Evolutionary conservation across 2,797 vertebrate genomes (phyloP).

Genomic region (Pipistrellus nathusii): DNA sequence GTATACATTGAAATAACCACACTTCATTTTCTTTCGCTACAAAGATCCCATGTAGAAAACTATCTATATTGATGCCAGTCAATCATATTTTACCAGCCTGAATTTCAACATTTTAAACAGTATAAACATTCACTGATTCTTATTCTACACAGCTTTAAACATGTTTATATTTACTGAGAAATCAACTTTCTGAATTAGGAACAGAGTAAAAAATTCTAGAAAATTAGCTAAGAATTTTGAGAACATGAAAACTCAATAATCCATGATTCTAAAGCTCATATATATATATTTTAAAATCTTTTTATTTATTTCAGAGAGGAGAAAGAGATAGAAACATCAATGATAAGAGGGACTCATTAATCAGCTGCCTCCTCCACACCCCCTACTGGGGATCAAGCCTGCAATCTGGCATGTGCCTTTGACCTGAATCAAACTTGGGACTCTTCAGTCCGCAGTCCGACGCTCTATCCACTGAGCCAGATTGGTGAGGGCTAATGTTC

Average conservation of each 20-base stretch:
- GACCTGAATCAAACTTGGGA: too few relatives aligned
- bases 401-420: too few relatives aligned
- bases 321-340: too few relatives aligned
- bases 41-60: conserved; percentile 29
- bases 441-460: too few relatives aligned
- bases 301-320: too few relatives aligned
- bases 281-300: not conserved
- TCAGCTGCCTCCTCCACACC: too few relatives aligned
- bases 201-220: conserved; percentile 20
- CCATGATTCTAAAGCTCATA: conserved; percentile 2
- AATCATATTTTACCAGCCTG: conserved; percentile 33
- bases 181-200: conserved; percentile 31
- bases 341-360: too few relatives aligned
- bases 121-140: conserved; percentile 25
- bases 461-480: too few relatives aligned
- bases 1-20: not conserved
- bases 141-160: conserved; percentile 55
- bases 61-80: not conserved
- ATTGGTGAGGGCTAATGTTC: not conserved
- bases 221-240: conserved; percentile 65
- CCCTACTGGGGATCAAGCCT: too few relatives aligned
- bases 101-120: conserved; percentile 58
- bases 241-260: conserved; percentile 51
- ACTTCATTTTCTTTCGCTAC: conserved; percentile 13
- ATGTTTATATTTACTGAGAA: conserved; percentile 35